Base-by-base conservation (phyloP, 2,113 vertebrate genomes). In the Pelecanus crispus region DNA sequence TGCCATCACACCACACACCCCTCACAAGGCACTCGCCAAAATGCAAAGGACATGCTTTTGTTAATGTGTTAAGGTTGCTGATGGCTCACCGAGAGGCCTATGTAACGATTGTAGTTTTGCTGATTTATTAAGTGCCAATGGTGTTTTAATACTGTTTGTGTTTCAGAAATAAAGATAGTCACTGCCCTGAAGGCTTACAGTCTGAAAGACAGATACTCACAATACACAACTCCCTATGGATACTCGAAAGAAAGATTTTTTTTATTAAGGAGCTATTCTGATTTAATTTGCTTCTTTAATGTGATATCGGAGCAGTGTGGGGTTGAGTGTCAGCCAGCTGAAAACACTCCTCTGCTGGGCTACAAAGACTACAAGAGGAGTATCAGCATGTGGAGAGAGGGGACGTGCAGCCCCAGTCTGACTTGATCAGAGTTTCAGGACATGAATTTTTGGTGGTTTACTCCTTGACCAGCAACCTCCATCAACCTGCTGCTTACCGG, bases 211-310 rank as follows among this genome's bases (percentile, higher is more conserved):
- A 45, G 94, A 96, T 97, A 92, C 75, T 52, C 66, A 86, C 95
- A 96, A 96, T 96, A 95, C 92, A 91, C 72, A 95, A 81, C 72
- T 96, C 96, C 88, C 96, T 44, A 5, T 53, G 86, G 96, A 91
- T 90, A 81, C 62, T 75, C 0, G 0, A 71, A 95, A 85, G 89
- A 96, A 94, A 91, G 86, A 91, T 91, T 87, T 94, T 97, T 96
- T 96, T 95, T 94, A 96, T 95, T 96, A 96, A 97, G 95, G 95
- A 96, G 81, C 94, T 97, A 95, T 94, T 95, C 94, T 87, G 94
- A 95, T 97, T 96, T 96, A 97, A 97, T 96, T 97, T 95, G 49
- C 68, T 95, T 91, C 94, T 91, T 96, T 96, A 95, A 95, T 92
- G 83, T 82, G 87, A 94, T 97, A 94, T 92, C 94, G 95, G 86